These are phyloP conservation scores for Scelioninae gen. 2 DNA, from an alignment of 2,888 invertebrate species.

Conservation along the genomic window DNA sequence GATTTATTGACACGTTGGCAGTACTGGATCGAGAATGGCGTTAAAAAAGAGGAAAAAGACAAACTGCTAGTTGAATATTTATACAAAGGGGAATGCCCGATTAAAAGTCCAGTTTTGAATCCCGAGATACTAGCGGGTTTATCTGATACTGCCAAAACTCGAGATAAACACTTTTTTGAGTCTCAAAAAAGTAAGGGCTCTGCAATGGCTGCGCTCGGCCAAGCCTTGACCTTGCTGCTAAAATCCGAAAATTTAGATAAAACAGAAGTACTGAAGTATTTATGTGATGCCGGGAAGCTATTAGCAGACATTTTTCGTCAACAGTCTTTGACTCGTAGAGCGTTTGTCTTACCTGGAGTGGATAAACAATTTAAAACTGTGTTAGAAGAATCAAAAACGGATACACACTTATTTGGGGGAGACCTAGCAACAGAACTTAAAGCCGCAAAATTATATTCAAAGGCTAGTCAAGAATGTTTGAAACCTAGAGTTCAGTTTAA, in stretches of 20 bases:
- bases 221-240: too few species aligned
- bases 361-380: constrained; percentile 6
- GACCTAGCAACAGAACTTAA: neutral
- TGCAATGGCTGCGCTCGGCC: neutral
- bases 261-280: neutral
- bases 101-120: neutral
- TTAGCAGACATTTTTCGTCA: too few species aligned
- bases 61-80: neutral
- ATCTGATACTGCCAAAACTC: neutral
- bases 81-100: neutral
- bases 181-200: constrained; percentile 1
- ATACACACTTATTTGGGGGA: neutral
- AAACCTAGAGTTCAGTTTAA: too few species aligned
- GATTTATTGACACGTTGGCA: too few species aligned
- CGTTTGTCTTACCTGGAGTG: neutral
- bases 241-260: neutral
- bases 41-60: constrained; percentile 2
- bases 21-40: constrained; percentile 1
- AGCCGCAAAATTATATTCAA: neutral
- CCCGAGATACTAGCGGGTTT: neutral
- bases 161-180: neutral
- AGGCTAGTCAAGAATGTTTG: neutral
- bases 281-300: neutral
- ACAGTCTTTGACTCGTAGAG: neutral
- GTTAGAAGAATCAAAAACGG: neutral